Conservation (phyloP, 1,140 invertebrate genomes). For the Diorhabda carinulata region DNA sequence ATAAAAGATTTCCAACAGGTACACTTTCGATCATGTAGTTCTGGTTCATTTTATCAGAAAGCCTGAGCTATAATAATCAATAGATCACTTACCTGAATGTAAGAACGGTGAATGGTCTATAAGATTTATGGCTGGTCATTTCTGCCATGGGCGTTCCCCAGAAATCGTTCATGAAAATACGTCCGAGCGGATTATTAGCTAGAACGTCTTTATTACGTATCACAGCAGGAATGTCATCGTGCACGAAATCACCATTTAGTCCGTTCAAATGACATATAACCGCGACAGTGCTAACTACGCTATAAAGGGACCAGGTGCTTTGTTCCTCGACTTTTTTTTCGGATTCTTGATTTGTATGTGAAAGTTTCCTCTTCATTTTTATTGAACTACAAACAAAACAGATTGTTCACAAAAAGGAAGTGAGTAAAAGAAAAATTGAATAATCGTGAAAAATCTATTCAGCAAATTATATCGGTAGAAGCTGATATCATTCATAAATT, state of each 20-base stretch:
- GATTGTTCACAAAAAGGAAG: too few relatives aligned
- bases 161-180: conserved; percentile 80
- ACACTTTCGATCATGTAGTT: too few relatives aligned
- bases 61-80: too few relatives aligned
- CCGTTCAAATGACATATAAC: conserved; percentile 73
- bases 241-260: conserved; percentile 80
- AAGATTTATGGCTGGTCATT: conserved; percentile 77
- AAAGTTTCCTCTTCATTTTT: too few relatives aligned
- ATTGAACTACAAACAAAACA: too few relatives aligned
- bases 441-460: too few relatives aligned
- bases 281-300: conserved; percentile 60
- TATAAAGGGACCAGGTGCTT: conserved; percentile 50
- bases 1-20: too few relatives aligned
- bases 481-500: too few relatives aligned
- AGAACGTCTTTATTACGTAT: conserved; percentile 80
- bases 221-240: conserved; percentile 87
- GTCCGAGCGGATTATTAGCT: conserved; percentile 59
- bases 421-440: too few relatives aligned
- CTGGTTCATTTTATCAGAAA: too few relatives aligned
- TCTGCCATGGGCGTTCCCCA: conserved; percentile 89
- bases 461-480: too few relatives aligned
- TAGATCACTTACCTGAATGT: conserved; percentile 69
- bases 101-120: conserved; percentile 75
- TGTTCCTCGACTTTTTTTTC: neutral
- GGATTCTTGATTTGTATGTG: too few relatives aligned